Conservation (phyloP, 2,113 vertebrate species). For the Octodon degus region DNA sequence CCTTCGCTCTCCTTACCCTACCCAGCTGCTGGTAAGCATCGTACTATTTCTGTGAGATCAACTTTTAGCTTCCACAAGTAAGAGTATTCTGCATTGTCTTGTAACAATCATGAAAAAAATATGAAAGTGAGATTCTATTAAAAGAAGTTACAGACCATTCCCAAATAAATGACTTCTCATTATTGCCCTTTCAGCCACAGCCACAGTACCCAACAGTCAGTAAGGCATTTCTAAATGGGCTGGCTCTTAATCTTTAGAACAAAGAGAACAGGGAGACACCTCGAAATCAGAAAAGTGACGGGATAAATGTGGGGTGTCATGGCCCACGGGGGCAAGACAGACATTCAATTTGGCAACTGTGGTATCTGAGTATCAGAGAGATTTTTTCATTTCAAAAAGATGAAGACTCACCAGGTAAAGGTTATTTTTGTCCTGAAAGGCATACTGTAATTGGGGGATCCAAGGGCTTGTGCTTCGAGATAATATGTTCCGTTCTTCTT, state of each 20-base stretch:
- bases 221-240: constrained; percentile 34
- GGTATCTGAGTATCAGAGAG: neutral
- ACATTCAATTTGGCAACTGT: neutral
- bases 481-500: constrained; percentile 94
- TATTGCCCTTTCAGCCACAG: neutral
- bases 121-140: constrained; percentile 50
- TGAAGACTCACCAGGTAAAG: constrained; percentile 93
- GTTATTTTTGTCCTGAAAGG: constrained; percentile 95
- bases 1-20: neutral
- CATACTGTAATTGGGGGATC: constrained; percentile 94
- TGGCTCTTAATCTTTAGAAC: neutral
- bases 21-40: neutral
- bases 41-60: neutral
- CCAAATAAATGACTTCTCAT: constrained; percentile 46
- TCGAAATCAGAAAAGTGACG: neutral
- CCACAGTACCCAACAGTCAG: neutral
- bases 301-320: neutral
- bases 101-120: constrained; percentile 9
- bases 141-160: constrained; percentile 24
- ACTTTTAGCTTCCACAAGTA: neutral
- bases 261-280: neutral
- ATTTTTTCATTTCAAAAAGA: neutral
- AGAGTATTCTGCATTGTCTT: constrained; percentile 9
- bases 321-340: neutral
- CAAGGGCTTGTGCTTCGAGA: constrained; percentile 92